Evolutionary conservation across 2,888 invertebrate species (phyloP), one percentile per base, ranked within the genome.

Genomic region (Caenorhabditis angaria): DNA sequence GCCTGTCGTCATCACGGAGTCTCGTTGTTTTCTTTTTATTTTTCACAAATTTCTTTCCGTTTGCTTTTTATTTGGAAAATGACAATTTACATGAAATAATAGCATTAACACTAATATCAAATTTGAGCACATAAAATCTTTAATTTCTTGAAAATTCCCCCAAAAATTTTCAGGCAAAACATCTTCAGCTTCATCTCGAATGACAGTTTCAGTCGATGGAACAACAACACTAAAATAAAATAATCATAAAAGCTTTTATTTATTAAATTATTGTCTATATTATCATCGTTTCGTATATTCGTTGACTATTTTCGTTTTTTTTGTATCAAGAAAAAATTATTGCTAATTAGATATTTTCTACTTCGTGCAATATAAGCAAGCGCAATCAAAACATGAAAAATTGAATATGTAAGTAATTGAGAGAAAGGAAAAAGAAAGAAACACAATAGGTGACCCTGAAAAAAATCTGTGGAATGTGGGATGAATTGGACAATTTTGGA

Each of bases 331-430:
- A 20, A 22, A 51, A 24, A 51, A 56, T 18, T 20, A 29, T 56
- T 58, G 24, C 32, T 22, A 57, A 57, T 32, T 35, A 6, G 24
- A 24, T n/a, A 8, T 22, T 3, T 57, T 14, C 20, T n/a, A 32
- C 25, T 56, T 28, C 56, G n/a, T 27, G 56, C 6, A 18, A 56
- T 20, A 56, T 41, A 41, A 57, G 41, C n/a, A 24, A 58, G 24
- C 14, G 20, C 32, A 25, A 41, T 22, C 32, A 24, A 41, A 29
- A 59, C 20, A 59, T 12, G 29, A 32, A 51, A 20, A 61, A 53
- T 32, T 8, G 8, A 53, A 32, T 28, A 61, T 14, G 35, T 28
- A 24, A 29, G 32, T 32, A 51, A n/a, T 12, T 20, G n/a, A 32
- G 28, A 12, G 12, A 51, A n/a, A 28, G 61, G 12, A 32, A 61